Percentiles rank a stretch among this genome's conserved stretches.
These are phyloP conservation scores for Orthosia gothica DNA, from an alignment of 2,888 invertebrate species.

Conservation along the genomic window DNA sequence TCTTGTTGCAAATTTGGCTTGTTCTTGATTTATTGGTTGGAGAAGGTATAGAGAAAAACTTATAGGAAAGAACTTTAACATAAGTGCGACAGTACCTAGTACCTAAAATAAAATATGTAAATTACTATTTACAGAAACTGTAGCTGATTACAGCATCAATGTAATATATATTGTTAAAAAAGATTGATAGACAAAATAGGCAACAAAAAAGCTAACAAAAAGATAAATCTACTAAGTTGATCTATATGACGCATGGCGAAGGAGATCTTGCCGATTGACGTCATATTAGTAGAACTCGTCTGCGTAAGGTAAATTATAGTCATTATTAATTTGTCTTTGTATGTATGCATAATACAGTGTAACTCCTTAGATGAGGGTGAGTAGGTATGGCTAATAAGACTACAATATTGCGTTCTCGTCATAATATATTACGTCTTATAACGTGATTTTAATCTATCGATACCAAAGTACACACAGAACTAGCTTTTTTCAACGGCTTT, in stretches of 20 bases:
- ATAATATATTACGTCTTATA: neutral
- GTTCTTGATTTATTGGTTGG: neutral
- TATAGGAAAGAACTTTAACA: too few relatives aligned
- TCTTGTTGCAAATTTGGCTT: too few relatives aligned
- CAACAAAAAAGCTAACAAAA: neutral
- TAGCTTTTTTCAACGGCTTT: neutral
- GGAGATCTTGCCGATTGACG: slow-evolving; percentile 51
- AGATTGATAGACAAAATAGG: neutral
- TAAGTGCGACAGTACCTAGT: too few relatives aligned
- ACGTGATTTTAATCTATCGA: neutral
- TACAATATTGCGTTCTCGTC: slow-evolving; percentile 1
- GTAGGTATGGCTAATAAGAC: neutral
- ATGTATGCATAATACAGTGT: neutral
- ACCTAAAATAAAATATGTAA: too few relatives aligned
- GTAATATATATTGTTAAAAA: neutral
- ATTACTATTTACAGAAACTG: too few relatives aligned
- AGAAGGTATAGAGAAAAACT: too few relatives aligned
- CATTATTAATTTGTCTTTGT: slow-evolving; percentile 26
- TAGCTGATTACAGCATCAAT: too few relatives aligned
- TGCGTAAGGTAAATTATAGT: slow-evolving; percentile 31
- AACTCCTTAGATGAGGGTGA: neutral
- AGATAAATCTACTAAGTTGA: neutral
- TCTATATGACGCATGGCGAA: slow-evolving; percentile 32
- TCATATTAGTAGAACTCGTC: slow-evolving; percentile 37
- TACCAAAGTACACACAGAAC: slow-evolving; percentile 3